Conservation (phyloP, 2,888 invertebrate genomes). For the Drosophila robusta region DNA sequence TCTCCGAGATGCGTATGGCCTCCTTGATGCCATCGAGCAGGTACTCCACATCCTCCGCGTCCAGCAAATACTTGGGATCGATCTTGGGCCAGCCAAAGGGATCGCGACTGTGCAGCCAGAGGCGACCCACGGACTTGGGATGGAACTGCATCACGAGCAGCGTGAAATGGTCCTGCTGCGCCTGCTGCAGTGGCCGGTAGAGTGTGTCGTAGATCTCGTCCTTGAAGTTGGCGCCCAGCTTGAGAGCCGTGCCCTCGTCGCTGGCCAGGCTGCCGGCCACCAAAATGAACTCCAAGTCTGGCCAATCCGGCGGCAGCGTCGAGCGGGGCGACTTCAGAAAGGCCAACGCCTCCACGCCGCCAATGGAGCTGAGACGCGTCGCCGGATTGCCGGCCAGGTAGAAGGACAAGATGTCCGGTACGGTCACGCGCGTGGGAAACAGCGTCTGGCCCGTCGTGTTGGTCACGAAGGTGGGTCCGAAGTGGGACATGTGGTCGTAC, state of each 20-base stretch:
- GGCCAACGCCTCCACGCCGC: constrained; percentile 89
- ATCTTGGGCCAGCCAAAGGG: constrained; percentile 88
- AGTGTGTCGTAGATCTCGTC: constrained; percentile 86
- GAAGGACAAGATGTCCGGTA: constrained; percentile 86
- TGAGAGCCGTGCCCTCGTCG: constrained; percentile 87
- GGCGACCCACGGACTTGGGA: constrained; percentile 90
- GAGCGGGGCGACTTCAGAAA: constrained; percentile 87
- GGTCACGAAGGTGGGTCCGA: constrained; percentile 83
- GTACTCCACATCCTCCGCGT: constrained; percentile 85
- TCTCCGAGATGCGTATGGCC: constrained; percentile 87
- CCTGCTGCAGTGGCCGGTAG: constrained; percentile 86
- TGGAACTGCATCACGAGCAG: constrained; percentile 90
- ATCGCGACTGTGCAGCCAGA: constrained; percentile 89
- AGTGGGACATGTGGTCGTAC: constrained; percentile 86
- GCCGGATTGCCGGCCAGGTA: constrained; percentile 78
- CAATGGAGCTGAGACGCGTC: constrained; percentile 86
- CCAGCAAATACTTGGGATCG: constrained; percentile 87
- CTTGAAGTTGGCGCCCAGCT: constrained; percentile 87
- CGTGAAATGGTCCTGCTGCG: constrained; percentile 87
- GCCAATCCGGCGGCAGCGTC: constrained; percentile 87
- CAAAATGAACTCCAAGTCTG: constrained; percentile 89
- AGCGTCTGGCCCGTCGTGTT: constrained; percentile 81
- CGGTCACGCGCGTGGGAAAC: constrained; percentile 44
- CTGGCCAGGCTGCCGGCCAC: constrained; percentile 88
- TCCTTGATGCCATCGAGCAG: constrained; percentile 88